Base-by-base conservation (phyloP, 2,888 invertebrate species). In the Palloptera scutellata region DNA sequence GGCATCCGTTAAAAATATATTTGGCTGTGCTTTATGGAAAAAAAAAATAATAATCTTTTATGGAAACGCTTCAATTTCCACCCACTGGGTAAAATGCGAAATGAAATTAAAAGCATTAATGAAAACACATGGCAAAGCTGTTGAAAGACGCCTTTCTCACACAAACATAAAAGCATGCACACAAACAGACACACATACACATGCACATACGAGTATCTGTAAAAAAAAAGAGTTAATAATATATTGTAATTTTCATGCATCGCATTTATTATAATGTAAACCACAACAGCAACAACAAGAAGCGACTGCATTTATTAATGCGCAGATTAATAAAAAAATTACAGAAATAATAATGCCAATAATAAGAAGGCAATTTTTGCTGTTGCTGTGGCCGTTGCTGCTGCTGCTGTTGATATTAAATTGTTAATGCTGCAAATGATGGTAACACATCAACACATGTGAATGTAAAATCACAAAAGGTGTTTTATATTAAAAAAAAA, bases 161-260 rank as follows among this genome's bases (percentile, higher is more conserved):
- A 64, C 10, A 8, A 17, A 52, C 9, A 41, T 13, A 13, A 53
- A 20, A 42, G 8, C 12, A 17, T 17, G 17, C 45, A 4, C 10
- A 52, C 8, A 9, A 13, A 43, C 52, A 58, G 42, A 15, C n/a
- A 58, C 30, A 60, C 20, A n/a, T 19, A 60, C 20, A 48, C 43
- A 60, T 19, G 41, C 48, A 45, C 10, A 8, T 1, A 15, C 15
- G 20, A 30, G 30, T 30, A n/a, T 30, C n/a, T n/a, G n/a, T n/a
- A n/a, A 30, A 30, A 30, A 30, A 30, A 30, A 30, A 30, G 6
- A 30, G 30, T 30, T 30, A 30, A 30, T 30, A 30, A 30, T 30
- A 30, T 30, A n/a, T n/a, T n/a, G n/a, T n/a, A 30, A 30, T 30
- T 30, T 30, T 2, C 30, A 30, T 30, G 30, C 6, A 30, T 30